These are phyloP conservation scores for Ochotona princeps DNA, from an alignment of 2,113 vertebrate genomes.

Conservation along the genomic window DNA sequence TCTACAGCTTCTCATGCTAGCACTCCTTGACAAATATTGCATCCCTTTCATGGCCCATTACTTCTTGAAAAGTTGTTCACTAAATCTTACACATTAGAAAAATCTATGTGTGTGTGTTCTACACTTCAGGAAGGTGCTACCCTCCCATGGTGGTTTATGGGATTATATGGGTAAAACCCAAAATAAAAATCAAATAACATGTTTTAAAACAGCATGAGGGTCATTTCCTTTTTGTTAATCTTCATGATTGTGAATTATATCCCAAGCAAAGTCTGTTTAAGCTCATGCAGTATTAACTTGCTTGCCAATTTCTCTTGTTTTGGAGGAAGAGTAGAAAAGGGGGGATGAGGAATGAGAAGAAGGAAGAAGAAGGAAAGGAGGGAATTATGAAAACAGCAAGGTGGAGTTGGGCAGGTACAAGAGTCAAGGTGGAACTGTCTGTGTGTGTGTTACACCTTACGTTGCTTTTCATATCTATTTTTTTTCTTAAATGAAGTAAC, in stretches of 20 bases:
- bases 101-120: not conserved
- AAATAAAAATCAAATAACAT: constrained; percentile 39
- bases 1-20: not conserved
- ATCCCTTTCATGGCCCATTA: not conserved
- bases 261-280: not conserved
- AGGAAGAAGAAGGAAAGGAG: not conserved
- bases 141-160: not conserved
- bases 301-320: not conserved
- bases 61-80: not conserved
- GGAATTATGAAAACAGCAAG: not conserved
- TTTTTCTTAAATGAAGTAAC: not conserved
- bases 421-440: not conserved
- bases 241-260: not conserved
- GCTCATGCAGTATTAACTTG: not conserved
- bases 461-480: not conserved
- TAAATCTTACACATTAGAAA: not conserved
- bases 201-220: not conserved
- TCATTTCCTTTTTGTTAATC: not conserved
- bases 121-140: not conserved
- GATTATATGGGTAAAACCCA: not conserved
- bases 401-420: not conserved
- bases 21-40: not conserved
- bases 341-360: not conserved
- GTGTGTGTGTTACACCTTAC: not conserved
- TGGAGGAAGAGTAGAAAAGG: not conserved